Percentiles rank a stretch among this genome's conserved stretches.
phyloP scores from a whole-genome alignment of 2,113 vertebrate genomes.

The Anarhynchus alexandrinus region DNA sequence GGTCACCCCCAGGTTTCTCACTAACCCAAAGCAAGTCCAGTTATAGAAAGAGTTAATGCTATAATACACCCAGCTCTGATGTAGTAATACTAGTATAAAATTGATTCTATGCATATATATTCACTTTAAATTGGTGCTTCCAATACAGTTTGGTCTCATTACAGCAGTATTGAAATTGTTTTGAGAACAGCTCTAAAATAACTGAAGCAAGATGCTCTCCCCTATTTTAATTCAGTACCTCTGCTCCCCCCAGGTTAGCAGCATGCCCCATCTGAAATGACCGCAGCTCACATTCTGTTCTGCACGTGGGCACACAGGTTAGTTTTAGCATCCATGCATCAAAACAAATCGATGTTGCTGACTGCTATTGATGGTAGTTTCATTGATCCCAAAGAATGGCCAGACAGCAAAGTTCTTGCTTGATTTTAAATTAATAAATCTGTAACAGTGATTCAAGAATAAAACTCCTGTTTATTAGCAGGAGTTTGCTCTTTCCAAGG shows the following conservation, averaged over 20 bases:
- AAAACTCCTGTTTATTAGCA: not conserved
- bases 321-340: not conserved
- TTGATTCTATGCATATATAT: not conserved
- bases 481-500: not conserved
- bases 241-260: not conserved
- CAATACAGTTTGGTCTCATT: not conserved
- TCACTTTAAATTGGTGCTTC: not conserved
- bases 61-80: not conserved
- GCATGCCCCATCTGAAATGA: not conserved
- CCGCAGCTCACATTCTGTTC: fast-evolving
- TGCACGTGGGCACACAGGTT: not conserved
- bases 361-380: not conserved
- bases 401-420: not conserved
- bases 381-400: not conserved
- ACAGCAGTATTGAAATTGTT: not conserved
- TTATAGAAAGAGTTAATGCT: not conserved
- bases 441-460: not conserved
- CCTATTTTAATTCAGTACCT: not conserved
- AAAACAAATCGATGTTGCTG: not conserved
- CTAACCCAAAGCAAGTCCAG: not conserved
- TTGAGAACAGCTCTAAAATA: not conserved
- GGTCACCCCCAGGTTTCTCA: not conserved
- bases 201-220: not conserved
- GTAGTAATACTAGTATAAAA: not conserved
- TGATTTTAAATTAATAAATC: conserved; percentile 6